Base-by-base conservation (phyloP, 2,797 vertebrate genomes). In the Enteromius paludinosus region DNA sequence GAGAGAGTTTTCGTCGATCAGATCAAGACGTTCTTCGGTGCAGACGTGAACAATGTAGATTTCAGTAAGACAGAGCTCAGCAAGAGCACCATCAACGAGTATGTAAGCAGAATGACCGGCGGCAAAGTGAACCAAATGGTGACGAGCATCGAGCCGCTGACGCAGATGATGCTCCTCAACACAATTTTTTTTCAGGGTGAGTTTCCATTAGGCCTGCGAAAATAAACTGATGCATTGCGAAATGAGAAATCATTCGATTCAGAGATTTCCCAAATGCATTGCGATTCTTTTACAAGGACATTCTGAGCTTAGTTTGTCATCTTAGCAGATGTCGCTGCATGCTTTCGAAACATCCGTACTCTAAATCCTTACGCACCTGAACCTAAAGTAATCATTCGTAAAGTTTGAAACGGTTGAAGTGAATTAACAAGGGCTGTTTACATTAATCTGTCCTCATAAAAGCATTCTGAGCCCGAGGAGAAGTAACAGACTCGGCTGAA, bases 121-220 rank as follows among this genome's bases (percentile, higher is more conserved):
- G 90, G 94, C 38, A 96, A 93, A 90, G 93, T 98, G 33, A 83
- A 85, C 6, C 79, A 93, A 1, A 88, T 98, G 88, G 88, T 97
- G 76, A 95, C 95, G 4, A 78, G 83, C 15, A 82, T 99, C 64
- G 92, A 96, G 75, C 75, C 85, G 5, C 62, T 90, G 11, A 95
- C 92, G 12, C 91, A 93, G 83, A 89, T 98, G 68, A 90, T 99
- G 82, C 90, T 98, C 10, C 91, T 96, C 83, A 95, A 96, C 88
- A 97, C 96, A 18, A 91, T 97, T 89, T 90, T 96, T 85, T 97
- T 98, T 89, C 93, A 94, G 94, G 97, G 97, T 98, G 92, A 91
- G 91, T 85, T 74, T 15, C 45, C 23, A 11, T 11, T 11, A 56
- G n/a, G 9, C 20, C 54, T 23, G n/a, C 9, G 9, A 11, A 56